Evolutionary conservation across 2,113 vertebrate species (phyloP), one percentile per base, ranked within the genome.

Genomic region (Oceanites oceanicus): DNA sequence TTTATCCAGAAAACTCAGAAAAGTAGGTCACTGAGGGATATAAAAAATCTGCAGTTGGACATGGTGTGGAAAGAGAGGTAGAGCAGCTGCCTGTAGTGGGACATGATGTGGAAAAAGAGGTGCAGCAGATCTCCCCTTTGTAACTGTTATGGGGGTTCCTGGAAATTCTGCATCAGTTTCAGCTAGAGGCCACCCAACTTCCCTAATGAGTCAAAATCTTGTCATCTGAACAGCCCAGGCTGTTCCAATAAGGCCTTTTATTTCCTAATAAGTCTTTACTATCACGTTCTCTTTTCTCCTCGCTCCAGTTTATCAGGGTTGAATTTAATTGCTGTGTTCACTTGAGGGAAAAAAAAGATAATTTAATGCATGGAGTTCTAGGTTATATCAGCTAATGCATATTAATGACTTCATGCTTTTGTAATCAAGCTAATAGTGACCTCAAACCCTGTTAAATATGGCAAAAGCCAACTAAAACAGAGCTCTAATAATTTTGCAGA

Each of bases 381-480:
- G 34, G 17, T 87, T 92, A 38, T 93, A 83, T 86, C 55, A 88
- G 25, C 32, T 86, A 92, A 92, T 88, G 50, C 78, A 74, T 90
- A 71, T 90, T 95, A 86, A 96, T 90, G 15, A 88, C 20, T 92
- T 89, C 29, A 73, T 88, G 82, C 45, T 94, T 95, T 86, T 95
- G 81, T 85, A 95, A 85, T 91, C 81, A 96, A 75, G 70, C 22
- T 96, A 83, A 86, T 76, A 90, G n/a, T 92, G 90, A 95, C 74
- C 62, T 95, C 58, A 94, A 85, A 86, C n/a, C 14, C n/a, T 55
- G 19, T 15, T 86, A 90, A 71, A 76, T 77, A 44, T 26, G 42
- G 21, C 34, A 94, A 74, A 92, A 92, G 47, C 52, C 81, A 94
- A 65, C 25, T 80, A 92, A 95, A 95, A 47, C n/a, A 66, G 53